phyloP scores from a whole-genome alignment of 2,888 invertebrate species.

The Blera fallax region DNA sequence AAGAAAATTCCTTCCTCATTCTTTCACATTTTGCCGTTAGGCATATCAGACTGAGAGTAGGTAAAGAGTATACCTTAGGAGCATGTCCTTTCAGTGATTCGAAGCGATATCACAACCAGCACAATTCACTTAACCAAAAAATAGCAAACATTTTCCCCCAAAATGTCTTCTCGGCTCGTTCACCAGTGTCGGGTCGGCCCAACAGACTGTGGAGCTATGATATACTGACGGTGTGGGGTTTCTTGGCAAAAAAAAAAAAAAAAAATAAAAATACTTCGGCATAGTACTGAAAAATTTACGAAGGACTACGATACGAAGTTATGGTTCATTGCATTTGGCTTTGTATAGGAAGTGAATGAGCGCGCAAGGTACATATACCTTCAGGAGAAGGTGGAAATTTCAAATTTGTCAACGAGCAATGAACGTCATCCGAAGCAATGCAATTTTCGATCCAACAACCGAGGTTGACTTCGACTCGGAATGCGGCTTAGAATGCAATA shows the following conservation, averaged over 20 bases:
- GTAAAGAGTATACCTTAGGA: constrained; percentile 53
- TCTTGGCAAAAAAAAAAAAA: too few species aligned
- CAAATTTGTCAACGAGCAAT: constrained; percentile 43
- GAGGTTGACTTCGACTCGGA: neutral
- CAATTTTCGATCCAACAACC: constrained; percentile 43
- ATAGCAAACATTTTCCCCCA: constrained; percentile 26
- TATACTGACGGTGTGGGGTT: constrained; percentile 20
- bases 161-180: constrained; percentile 52
- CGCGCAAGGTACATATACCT: neutral
- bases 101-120: constrained; percentile 67
- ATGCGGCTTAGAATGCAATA: constrained; percentile 58
- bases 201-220: constrained; percentile 24
- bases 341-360: neutral
- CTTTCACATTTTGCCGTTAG: constrained; percentile 54
- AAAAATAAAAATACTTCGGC: constrained; percentile 35
- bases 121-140: constrained; percentile 64
- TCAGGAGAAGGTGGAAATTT: constrained; percentile 16
- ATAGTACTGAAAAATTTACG: constrained; percentile 63
- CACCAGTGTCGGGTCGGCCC: neutral
- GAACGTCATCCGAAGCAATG: constrained; percentile 42
- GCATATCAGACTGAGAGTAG: constrained; percentile 56
- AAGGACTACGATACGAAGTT: constrained; percentile 54
- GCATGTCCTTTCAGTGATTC: constrained; percentile 68
- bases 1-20: constrained; percentile 58
- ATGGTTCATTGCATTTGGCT: constrained; percentile 62